These are phyloP conservation scores for Drosophila bocqueti DNA, from an alignment of 1,140 invertebrate species.

Conservation along the genomic window DNA sequence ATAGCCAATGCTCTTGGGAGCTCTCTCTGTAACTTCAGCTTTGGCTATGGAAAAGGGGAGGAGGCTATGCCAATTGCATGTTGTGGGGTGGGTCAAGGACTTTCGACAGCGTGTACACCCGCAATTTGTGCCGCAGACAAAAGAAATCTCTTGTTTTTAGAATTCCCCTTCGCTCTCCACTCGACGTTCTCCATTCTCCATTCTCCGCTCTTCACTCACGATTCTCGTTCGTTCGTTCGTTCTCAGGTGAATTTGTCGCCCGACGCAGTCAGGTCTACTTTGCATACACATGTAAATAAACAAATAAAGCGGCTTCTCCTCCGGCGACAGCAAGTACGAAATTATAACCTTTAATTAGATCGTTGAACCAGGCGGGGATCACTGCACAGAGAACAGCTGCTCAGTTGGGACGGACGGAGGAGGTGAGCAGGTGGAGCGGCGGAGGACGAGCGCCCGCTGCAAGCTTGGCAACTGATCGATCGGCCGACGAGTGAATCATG, in stretches of 20 bases:
- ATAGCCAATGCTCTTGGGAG: background rate
- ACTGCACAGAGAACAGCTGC: slow-evolving; percentile 41
- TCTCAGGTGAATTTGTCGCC: slow-evolving; percentile 39
- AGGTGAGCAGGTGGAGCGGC: background rate
- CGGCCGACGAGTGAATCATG: slow-evolving; percentile 61
- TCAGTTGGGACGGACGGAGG: slow-evolving; percentile 1
- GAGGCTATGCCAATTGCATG: background rate
- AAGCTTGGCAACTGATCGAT: slow-evolving; percentile 45
- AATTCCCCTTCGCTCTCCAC: background rate
- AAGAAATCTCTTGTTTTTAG: slow-evolving; percentile 12
- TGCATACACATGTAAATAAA: slow-evolving; percentile 47
- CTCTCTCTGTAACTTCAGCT: background rate
- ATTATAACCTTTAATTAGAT: slow-evolving; percentile 84
- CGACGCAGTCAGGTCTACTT: slow-evolving; percentile 22
- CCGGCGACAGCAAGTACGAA: slow-evolving; percentile 24
- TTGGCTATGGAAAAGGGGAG: background rate
- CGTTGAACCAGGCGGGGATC: slow-evolving; percentile 71
- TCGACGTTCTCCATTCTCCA: background rate
- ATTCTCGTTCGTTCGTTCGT: background rate
- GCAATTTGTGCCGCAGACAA: slow-evolving; percentile 4
- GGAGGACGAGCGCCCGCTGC: slow-evolving; percentile 2
- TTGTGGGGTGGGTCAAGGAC: slow-evolving; percentile 43
- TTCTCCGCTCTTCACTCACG: background rate
- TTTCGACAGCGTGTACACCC: slow-evolving; percentile 7
- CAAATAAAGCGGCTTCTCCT: slow-evolving; percentile 12